Conservation (phyloP, 2,888 invertebrate species). For the Aporophyla lueneburgensis region DNA sequence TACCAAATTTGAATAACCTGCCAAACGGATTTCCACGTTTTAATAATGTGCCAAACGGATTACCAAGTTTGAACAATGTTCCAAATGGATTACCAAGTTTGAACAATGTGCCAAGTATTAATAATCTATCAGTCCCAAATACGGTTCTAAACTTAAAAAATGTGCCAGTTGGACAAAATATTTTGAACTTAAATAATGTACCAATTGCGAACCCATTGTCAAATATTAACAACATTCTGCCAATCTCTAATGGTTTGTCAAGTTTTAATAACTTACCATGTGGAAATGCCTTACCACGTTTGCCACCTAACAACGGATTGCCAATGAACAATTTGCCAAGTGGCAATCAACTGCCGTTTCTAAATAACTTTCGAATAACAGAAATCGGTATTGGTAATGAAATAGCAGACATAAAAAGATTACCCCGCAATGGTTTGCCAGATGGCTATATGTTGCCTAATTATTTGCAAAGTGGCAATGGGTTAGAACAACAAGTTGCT, state of each 20-base stretch:
- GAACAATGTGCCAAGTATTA: neutral
- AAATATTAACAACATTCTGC: conserved; percentile 27
- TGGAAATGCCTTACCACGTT: neutral
- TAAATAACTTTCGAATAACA: conserved; percentile 28
- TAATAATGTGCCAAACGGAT: neutral
- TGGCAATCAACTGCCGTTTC: conserved; percentile 38
- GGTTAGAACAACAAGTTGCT: neutral
- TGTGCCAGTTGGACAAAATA: conserved; percentile 17
- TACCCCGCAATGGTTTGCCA: conserved; percentile 13
- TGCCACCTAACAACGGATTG: neutral
- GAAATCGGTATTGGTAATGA: conserved; percentile 18
- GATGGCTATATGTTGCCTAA: conserved; percentile 14
- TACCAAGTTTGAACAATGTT: neutral
- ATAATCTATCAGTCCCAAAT: conserved; percentile 34
- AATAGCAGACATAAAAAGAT: conserved; percentile 23
- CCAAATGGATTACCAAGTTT: conserved; percentile 15
- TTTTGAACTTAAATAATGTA: conserved; percentile 20
- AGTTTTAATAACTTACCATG: conserved; percentile 15
- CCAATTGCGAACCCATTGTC: neutral
- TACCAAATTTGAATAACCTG: neutral
- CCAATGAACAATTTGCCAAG: conserved; percentile 41
- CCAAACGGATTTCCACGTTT: neutral
- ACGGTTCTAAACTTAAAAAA: conserved; percentile 17
- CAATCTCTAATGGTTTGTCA: conserved; percentile 31
- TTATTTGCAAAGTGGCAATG: neutral